phyloP scores from a whole-genome alignment of 1,140 invertebrate species.

The Drosophila teissieri region DNA sequence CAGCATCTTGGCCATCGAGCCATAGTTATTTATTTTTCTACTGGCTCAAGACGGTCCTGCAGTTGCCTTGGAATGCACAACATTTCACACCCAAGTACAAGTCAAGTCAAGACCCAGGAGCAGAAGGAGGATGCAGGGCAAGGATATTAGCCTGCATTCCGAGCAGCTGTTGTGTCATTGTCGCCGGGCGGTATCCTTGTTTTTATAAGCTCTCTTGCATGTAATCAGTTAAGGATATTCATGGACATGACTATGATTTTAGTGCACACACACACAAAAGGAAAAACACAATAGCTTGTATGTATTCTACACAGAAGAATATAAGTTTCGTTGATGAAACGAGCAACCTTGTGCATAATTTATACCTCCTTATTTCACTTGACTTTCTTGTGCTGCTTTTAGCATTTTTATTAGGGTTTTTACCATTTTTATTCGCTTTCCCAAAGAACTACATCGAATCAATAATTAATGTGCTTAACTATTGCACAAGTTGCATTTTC shows the following conservation, averaged over 20 bases:
- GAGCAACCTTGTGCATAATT: not conserved
- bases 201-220: constrained; percentile 77
- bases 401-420: not conserved
- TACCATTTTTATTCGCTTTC: not conserved
- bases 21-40: constrained; percentile 33
- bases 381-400: not conserved
- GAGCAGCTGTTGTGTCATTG: constrained; percentile 70
- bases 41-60: constrained; percentile 9
- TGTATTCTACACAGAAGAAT: constrained; percentile 3
- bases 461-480: too few species aligned
- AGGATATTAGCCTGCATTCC: constrained; percentile 61
- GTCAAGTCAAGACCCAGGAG: constrained; percentile 18
- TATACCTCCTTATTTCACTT: not conserved
- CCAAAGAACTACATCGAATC: too few species aligned
- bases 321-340: too few species aligned
- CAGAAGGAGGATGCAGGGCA: constrained; percentile 6
- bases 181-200: constrained; percentile 63
- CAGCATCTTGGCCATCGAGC: constrained; percentile 3
- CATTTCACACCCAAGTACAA: constrained; percentile 8
- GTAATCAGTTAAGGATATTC: constrained; percentile 81
- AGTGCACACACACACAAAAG: constrained; percentile 38
- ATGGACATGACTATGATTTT: constrained; percentile 82
- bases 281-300: not conserved
- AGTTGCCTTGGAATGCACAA: constrained; percentile 26
- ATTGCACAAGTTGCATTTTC: not conserved